phyloP scores from a whole-genome alignment of 2,888 invertebrate genomes.

The Phania funesta region DNA sequence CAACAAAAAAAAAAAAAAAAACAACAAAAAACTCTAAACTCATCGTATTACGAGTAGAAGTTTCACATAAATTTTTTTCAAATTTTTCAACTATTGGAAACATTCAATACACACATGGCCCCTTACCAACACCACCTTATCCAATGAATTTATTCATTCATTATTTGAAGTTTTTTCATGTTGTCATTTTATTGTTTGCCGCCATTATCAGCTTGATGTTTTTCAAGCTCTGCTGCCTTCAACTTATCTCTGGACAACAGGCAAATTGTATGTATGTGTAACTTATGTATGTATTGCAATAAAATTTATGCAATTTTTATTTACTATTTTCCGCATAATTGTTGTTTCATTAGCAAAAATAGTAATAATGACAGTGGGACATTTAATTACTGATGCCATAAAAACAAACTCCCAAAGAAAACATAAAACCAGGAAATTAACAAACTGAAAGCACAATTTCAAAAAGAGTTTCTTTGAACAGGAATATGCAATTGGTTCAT shows the following conservation, averaged over 20 bases:
- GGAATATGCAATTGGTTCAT: no score
- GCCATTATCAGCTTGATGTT: neutral
- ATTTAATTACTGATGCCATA: neutral
- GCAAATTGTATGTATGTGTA: neutral
- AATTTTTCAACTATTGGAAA: neutral
- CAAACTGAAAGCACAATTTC: no score
- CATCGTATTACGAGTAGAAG: no score
- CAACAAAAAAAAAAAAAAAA: neutral
- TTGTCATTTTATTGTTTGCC: neutral
- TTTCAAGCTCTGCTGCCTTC: conserved; percentile 17
- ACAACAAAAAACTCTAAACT: neutral
- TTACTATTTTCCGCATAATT: conserved; percentile 55
- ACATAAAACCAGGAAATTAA: neutral
- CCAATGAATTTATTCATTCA: neutral
- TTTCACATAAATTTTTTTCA: neutral
- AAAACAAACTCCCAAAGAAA: neutral
- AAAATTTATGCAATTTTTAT: conserved; percentile 35
- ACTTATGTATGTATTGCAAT: neutral
- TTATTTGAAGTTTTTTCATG: conserved; percentile 2
- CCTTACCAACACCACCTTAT: neutral
- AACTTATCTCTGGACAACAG: conserved; percentile 7
- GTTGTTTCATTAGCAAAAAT: conserved; percentile 40
- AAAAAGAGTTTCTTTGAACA: no score
- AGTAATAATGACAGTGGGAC: neutral
- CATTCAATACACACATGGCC: no score